phyloP scores from a whole-genome alignment of 2,113 vertebrate genomes.

The Pomatorhinus ruficollis region DNA sequence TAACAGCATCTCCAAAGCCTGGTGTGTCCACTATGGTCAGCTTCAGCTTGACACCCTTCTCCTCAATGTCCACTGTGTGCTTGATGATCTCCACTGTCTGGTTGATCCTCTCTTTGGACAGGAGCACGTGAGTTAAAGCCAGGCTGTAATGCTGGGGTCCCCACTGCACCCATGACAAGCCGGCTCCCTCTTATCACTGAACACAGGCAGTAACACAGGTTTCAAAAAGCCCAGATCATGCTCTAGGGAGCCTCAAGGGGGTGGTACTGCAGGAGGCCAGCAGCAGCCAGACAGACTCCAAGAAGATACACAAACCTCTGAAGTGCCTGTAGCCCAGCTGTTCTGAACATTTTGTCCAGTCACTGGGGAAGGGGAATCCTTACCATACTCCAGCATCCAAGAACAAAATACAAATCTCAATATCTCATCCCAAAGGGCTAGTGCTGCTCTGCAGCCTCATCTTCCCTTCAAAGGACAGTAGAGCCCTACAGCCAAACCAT shows the following conservation, averaged over 20 bases:
- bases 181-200: not conserved
- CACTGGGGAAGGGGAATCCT: not conserved
- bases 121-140: not conserved
- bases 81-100: constrained; percentile 98
- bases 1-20: constrained; percentile 96
- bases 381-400: not conserved
- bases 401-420: not conserved
- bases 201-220: not conserved
- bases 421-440: not conserved
- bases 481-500: not conserved
- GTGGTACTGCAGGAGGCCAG: not conserved
- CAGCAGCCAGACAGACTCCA: not conserved
- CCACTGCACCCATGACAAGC: not conserved
- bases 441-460: not conserved
- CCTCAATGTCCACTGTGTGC: constrained; percentile 97
- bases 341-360: not conserved
- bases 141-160: not conserved
- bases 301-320: not conserved
- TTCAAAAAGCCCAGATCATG: not conserved
- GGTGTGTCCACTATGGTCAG: constrained; percentile 98
- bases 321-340: not conserved
- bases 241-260: not conserved
- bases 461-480: not conserved
- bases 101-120: constrained; percentile 88
- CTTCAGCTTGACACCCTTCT: constrained; percentile 98